Evolutionary conservation across 2,797 vertebrate genomes (phyloP), one percentile per base, ranked within the genome.

Genomic region (Sebastes matsubarae): DNA sequence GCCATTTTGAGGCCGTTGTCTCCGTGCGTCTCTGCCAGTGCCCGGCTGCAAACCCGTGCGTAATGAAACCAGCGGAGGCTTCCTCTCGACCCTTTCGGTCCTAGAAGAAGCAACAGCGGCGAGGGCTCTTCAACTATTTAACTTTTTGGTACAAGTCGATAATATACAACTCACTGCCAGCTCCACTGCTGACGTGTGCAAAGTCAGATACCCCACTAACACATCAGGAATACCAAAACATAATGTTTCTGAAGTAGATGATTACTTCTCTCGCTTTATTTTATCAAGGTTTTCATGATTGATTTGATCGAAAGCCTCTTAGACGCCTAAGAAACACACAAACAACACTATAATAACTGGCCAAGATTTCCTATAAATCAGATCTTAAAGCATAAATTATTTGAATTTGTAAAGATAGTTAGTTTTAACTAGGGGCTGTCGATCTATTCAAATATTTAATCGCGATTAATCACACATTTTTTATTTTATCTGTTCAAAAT

Each of bases 231-330:
- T 69, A 69, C 46, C 5, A 63, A 71, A 7, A 8, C 11, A n/a
- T 55, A 14, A 59, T 11, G 30, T 64, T 63, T 6, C 61, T 8
- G 63, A 77, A 36, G 50, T 46, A 0, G 58, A 61, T 36, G 54
- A 81, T 81, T 63, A 73, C 79, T 64, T 9, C 52, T 68, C 73
- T 25, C 24, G 6, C 71, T 50, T 55, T 16, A 11, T 66, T 68
- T 65, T 18, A 13, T 58, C 3, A n/a, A 0, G 66, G 0, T 34
- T 74, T 66, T 25, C 22, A n/a, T 10, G 50, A 75, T 34, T 30
- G 69, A 82, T 74, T 65, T 3, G 2, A 72, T 36, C 10, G 1
- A 61, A 72, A 5, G 27, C 42, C 38, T 72, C 1, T 7, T 4
- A 30, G 30, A 46, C 34, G 13, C n/a, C 12, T 50, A 0, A 58